These are phyloP conservation scores for Cottoperca gobio DNA, from an alignment of 2,797 vertebrate genomes.

Conservation along the genomic window DNA sequence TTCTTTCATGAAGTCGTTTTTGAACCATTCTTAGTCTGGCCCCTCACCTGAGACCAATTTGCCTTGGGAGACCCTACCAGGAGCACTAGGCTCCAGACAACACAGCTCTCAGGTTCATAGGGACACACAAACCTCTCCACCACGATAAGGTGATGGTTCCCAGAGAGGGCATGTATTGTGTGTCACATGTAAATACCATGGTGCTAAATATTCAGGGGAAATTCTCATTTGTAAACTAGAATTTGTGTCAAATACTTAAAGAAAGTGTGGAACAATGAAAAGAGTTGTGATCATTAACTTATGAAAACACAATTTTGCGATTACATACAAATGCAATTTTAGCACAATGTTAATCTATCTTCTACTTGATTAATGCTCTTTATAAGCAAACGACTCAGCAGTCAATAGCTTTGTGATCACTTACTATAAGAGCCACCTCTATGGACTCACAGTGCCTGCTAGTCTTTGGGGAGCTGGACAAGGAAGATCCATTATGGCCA, in stretches of 20 bases:
- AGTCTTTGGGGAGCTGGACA: slow-evolving; percentile 39
- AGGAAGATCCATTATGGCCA: slow-evolving; percentile 51
- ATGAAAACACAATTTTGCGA: background rate
- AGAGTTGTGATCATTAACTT: background rate
- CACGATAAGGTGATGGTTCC: too few relatives aligned
- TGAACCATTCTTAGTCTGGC: too few relatives aligned
- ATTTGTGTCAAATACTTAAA: background rate
- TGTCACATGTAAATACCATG: background rate
- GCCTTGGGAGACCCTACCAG: too few relatives aligned
- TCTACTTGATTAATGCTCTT: slow-evolving; percentile 19
- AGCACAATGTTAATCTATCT: background rate
- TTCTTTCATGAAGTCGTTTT: too few relatives aligned
- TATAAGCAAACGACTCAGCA: slow-evolving; percentile 27
- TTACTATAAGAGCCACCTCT: slow-evolving; percentile 25
- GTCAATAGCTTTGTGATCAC: slow-evolving; percentile 28
- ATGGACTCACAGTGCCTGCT: slow-evolving; percentile 29
- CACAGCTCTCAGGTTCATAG: too few relatives aligned
- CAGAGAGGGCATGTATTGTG: too few relatives aligned
- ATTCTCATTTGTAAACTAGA: background rate
- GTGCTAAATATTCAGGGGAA: background rate
- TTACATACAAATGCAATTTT: background rate
- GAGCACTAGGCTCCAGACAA: too few relatives aligned
- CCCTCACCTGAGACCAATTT: too few relatives aligned
- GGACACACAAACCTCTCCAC: too few relatives aligned
- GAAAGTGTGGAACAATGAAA: background rate